phyloP scores from a whole-genome alignment of 2,888 invertebrate species.

The Isoperla grammatica region DNA sequence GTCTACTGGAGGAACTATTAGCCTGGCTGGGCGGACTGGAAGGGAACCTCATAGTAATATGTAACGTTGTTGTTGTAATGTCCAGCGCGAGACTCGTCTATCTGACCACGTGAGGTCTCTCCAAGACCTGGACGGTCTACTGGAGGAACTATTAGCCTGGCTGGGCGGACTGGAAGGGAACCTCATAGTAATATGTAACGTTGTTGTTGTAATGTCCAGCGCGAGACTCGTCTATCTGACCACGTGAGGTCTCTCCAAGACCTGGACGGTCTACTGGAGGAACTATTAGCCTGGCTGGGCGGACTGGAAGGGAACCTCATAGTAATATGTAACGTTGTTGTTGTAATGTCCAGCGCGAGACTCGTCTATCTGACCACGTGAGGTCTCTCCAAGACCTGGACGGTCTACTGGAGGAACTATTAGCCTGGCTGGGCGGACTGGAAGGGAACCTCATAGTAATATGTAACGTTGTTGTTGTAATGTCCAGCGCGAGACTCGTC shows the following conservation, averaged over 20 bases:
- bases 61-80: too few relatives aligned
- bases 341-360: slow-evolving; percentile 82
- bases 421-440: slow-evolving; percentile 87
- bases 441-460: slow-evolving; percentile 82
- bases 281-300: slow-evolving; percentile 88
- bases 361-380: slow-evolving; percentile 79
- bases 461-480: too few relatives aligned
- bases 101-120: slow-evolving; percentile 66
- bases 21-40: slow-evolving; percentile 91
- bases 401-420: slow-evolving; percentile 82
- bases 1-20: slow-evolving; percentile 85
- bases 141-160: slow-evolving; percentile 95
- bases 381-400: slow-evolving; percentile 45
- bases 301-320: slow-evolving; percentile 80
- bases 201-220: too few relatives aligned
- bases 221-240: slow-evolving; percentile 75
- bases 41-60: slow-evolving; percentile 73
- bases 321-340: too few relatives aligned
- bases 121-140: slow-evolving; percentile 54
- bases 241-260: slow-evolving; percentile 59
- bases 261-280: slow-evolving; percentile 71
- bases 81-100: slow-evolving; percentile 80
- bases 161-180: slow-evolving; percentile 82
- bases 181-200: too few relatives aligned
- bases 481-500: slow-evolving; percentile 79